These are phyloP conservation scores for Caranx ignobilis DNA, from an alignment of 2,113 vertebrate genomes.

Conservation along the genomic window DNA sequence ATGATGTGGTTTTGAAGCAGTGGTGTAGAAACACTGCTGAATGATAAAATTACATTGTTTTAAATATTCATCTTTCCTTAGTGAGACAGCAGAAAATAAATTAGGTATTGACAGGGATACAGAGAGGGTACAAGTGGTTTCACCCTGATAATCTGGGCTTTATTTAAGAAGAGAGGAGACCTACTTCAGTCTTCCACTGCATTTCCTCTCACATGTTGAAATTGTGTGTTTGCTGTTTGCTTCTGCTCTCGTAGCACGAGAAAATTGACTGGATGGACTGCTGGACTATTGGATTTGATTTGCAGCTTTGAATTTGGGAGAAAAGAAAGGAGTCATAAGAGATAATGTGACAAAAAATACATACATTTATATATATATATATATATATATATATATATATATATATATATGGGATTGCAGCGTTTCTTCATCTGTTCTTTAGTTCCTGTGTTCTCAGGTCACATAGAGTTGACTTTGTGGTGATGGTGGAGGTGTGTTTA, in stretches of 20 bases:
- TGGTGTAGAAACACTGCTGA: slow-evolving; percentile 48
- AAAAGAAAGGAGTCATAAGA: neutral
- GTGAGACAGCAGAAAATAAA: slow-evolving; percentile 73
- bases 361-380: no score
- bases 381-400: no score
- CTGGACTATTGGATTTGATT: neutral
- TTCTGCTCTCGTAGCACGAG: neutral
- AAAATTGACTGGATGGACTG: neutral
- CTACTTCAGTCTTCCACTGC: slow-evolving; percentile 11
- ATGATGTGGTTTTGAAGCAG: slow-evolving; percentile 23
- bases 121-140: slow-evolving; percentile 36
- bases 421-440: no score
- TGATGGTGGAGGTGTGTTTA: neutral
- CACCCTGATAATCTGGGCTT: slow-evolving; percentile 32
- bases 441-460: neutral
- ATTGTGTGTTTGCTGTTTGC: neutral
- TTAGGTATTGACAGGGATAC: slow-evolving; percentile 62
- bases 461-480: neutral
- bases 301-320: neutral
- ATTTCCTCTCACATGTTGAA: slow-evolving; percentile 5
- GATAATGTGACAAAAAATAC: neutral
- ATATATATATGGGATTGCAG: no score
- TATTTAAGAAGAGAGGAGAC: slow-evolving; percentile 8
- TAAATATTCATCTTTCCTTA: slow-evolving; percentile 50
- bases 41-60: slow-evolving; percentile 56